Evolutionary conservation across 1,140 invertebrate genomes (phyloP).

Genomic region (Octopus bimaculoides): DNA sequence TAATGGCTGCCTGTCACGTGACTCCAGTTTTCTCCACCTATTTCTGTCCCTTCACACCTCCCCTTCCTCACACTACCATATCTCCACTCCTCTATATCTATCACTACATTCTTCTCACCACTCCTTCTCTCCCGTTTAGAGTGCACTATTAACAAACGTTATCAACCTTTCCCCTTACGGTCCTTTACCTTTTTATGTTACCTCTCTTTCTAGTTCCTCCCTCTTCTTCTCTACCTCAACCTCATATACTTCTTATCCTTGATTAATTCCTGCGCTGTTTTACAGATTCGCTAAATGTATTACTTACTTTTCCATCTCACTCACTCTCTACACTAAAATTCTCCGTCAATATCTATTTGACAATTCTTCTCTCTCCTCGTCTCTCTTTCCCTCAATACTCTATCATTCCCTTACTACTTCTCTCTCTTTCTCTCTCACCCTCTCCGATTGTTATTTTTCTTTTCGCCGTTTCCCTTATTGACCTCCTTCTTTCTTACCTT

Average conservation of each 20-base stretch:
- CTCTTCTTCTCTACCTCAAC: too few relatives aligned
- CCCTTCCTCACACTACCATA: not conserved
- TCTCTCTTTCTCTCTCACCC: not conserved
- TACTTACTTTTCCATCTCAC: too few relatives aligned
- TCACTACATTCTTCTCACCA: not conserved
- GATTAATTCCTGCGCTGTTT: too few relatives aligned
- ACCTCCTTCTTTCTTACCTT: not conserved
- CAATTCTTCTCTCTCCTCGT: not conserved
- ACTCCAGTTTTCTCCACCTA: not conserved
- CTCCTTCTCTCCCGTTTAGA: not conserved
- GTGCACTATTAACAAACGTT: not conserved
- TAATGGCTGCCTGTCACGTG: slow-evolving; percentile 20
- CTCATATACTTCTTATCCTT: too few relatives aligned
- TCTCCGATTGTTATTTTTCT: not conserved
- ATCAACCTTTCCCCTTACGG: not conserved
- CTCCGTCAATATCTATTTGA: not conserved
- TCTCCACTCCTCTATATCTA: not conserved
- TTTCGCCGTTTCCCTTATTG: not conserved
- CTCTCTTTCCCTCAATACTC: not conserved
- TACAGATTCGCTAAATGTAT: too few relatives aligned
- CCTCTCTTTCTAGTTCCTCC: not conserved
- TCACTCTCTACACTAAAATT: too few relatives aligned
- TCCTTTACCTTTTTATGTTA: not conserved
- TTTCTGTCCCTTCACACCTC: not conserved
- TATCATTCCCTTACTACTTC: not conserved